phyloP scores from a whole-genome alignment of 2,888 invertebrate species.

The Pyralis farinalis region DNA sequence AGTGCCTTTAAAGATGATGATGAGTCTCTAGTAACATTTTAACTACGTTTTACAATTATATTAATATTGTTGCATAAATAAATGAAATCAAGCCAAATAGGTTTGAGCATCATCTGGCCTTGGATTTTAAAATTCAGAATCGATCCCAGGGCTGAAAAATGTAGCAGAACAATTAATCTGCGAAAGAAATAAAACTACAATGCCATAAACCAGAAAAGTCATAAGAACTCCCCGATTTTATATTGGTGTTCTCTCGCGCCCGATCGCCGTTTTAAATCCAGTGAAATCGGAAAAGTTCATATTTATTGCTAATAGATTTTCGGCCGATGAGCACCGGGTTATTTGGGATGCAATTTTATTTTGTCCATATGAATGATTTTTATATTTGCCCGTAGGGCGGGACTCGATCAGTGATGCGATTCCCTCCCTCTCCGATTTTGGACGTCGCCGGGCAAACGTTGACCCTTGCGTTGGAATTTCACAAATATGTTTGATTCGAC shows the following conservation, averaged over 20 bases:
- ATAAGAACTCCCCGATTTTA: constrained; percentile 60
- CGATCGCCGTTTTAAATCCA: constrained; percentile 68
- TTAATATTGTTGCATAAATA: no score
- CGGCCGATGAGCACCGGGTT: constrained; percentile 73
- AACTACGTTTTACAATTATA: no score
- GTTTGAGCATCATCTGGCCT: no score
- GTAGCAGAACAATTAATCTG: constrained; percentile 31
- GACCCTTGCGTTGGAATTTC: constrained; percentile 42
- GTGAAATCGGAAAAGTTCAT: constrained; percentile 80
- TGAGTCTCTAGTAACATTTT: no score
- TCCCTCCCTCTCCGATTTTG: constrained; percentile 54
- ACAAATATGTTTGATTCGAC: constrained; percentile 39
- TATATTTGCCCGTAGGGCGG: constrained; percentile 69
- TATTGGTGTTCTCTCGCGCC: constrained; percentile 38
- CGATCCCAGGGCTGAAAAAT: no score
- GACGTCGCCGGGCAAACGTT: constrained; percentile 50
- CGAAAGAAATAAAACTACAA: constrained; percentile 56
- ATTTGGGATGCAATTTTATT: constrained; percentile 80
- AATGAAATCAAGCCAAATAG: no score
- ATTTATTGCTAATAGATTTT: constrained; percentile 81
- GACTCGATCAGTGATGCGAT: constrained; percentile 41
- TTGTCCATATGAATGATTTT: constrained; percentile 80
- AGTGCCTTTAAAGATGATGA: no score
- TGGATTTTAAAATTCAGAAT: no score
- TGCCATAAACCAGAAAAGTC: constrained; percentile 66